Percentiles rank a stretch among this genome's conserved stretches.
phyloP scores from a whole-genome alignment of 2,113 vertebrate species.

The Megaleporinus macrocephalus region DNA sequence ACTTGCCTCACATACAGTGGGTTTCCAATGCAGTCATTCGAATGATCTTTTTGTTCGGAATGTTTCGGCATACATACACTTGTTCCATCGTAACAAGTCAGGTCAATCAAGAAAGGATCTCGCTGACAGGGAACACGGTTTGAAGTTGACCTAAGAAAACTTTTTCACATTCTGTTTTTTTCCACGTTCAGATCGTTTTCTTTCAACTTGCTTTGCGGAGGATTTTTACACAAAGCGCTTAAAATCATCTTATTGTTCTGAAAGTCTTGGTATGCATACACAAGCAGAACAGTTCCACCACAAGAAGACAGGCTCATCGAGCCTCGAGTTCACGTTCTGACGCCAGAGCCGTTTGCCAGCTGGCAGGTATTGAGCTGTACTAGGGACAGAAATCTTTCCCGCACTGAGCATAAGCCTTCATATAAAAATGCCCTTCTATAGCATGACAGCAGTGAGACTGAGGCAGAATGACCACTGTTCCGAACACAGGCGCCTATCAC shows the following conservation, averaged over 20 bases:
- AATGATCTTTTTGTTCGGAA: background rate
- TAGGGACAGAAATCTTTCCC: background rate
- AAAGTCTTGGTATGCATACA: no score
- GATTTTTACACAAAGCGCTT: no score
- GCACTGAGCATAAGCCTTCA: background rate
- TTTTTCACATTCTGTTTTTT: no score
- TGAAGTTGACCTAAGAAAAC: background rate
- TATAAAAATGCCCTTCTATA: background rate
- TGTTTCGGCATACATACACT: background rate
- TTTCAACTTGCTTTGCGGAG: background rate
- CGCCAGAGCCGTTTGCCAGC: background rate
- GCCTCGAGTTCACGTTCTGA: background rate
- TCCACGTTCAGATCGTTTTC: background rate
- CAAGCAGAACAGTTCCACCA: background rate
- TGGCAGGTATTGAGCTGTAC: background rate
- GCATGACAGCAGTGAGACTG: background rate
- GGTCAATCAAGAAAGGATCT: background rate
- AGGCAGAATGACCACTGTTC: background rate
- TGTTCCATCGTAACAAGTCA: background rate
- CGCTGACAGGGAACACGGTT: background rate
- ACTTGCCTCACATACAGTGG: background rate
- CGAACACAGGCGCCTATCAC: background rate
- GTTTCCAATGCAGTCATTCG: no score
- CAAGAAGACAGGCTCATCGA: background rate
- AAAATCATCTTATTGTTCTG: no score